Base-by-base conservation (phyloP, 1,140 invertebrate genomes). In the Laupala kohalensis region DNA sequence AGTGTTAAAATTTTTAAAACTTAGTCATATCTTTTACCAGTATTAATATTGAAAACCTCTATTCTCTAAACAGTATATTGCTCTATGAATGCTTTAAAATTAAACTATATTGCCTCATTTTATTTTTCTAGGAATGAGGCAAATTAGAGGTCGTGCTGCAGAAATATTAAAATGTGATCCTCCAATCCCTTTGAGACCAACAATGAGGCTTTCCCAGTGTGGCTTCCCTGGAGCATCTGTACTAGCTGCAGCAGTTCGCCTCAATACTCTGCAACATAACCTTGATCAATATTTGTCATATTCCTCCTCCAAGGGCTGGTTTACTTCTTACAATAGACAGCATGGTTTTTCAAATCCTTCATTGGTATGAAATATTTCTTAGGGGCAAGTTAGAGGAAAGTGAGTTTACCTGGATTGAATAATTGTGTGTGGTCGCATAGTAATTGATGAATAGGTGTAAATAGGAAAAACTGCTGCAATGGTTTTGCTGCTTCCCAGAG, bases 281-380 rank as follows among this genome's bases (percentile, higher is more conserved):
- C 62, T 77, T 25, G 69, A 75, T 24, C 69, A 67, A 66, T 70
- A 78, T 65, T 70, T 77, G 70, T 67, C 76, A 69, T 67, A 78
- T 74, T 75, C 73, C 23, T 76, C 77, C 28, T 75, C 79, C 69
- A 71, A 76, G 62, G 81, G 81, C 23, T 83, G 81, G 81, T 76
- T 80, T 64, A 76, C 76, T 70, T 70, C 75, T 23, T 78, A 78
- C 30, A 79, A 81, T 68, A 70, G 80, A 6, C 67, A 76, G 13
- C 76, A 75, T 71, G 73, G 75, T 25, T 82, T 81, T 71, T 80
- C 81, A 9, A 81, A 77, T 75, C 81, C 81, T 19, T 78, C 79
- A 24, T 77, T 79, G 71, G 86, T 87, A 78, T 82, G 81, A 79
- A 29, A 69, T 73, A 71, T 15, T n/a, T n/a, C n/a, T n/a, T n/a